phyloP scores from a whole-genome alignment of 2,888 invertebrate species.

The Dynastes tityus region DNA sequence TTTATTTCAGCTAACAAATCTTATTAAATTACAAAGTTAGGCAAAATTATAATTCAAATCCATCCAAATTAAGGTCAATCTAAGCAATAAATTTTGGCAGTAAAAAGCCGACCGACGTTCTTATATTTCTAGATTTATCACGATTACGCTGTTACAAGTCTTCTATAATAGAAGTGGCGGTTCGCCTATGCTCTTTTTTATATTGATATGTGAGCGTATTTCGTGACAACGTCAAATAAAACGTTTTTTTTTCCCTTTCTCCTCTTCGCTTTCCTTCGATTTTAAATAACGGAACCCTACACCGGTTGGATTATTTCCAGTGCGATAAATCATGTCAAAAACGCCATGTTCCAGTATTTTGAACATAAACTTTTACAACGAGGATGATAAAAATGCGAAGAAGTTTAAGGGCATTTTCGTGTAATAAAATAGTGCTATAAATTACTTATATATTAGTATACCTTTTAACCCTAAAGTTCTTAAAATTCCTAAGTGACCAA shows the following conservation, averaged over 20 bases:
- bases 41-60: neutral
- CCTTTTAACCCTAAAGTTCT: too few species aligned
- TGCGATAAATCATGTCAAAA: slow-evolving; percentile 1
- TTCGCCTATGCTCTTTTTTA: neutral
- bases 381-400: neutral
- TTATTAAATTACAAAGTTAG: slow-evolving; percentile 10
- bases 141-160: neutral
- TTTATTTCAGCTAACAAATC: neutral
- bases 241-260: neutral
- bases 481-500: too few species aligned
- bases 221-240: slow-evolving; percentile 5
- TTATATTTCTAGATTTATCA: neutral
- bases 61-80: neutral
- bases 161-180: neutral
- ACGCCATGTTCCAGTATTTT: neutral
- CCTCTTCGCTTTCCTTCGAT: neutral
- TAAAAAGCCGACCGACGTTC: neutral
- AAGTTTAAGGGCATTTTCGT: too few species aligned
- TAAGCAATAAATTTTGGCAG: neutral
- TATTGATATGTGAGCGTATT: slow-evolving; percentile 11
- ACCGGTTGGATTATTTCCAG: neutral
- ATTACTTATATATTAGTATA: too few species aligned
- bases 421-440: too few species aligned
- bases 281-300: neutral
- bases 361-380: slow-evolving; percentile 3